These are phyloP conservation scores for Andrena dorsata DNA, from an alignment of 2,888 invertebrate genomes.

Conservation along the genomic window DNA sequence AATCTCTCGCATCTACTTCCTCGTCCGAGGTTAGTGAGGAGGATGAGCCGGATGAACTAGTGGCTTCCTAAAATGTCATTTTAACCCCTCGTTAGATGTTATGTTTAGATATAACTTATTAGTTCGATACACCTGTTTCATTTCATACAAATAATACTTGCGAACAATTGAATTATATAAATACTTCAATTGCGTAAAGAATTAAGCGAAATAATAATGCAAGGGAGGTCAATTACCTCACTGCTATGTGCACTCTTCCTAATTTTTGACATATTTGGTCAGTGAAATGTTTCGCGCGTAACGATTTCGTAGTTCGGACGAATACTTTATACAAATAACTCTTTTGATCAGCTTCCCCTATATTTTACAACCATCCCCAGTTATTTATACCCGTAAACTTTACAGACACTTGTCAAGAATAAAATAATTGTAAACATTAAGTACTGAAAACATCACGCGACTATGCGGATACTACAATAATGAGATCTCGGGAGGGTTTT, in stretches of 20 bases:
- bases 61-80: conserved; percentile 58
- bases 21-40: conserved; percentile 81
- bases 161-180: not conserved
- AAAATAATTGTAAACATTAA: conserved; percentile 7
- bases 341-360: not conserved
- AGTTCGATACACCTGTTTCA: not conserved
- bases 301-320: conserved; percentile 2
- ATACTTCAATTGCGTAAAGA: not conserved
- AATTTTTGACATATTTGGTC: conserved; percentile 45
- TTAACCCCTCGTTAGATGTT: not conserved
- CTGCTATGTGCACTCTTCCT: conserved; percentile 43
- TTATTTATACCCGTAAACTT: not conserved
- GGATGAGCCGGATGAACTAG: conserved; percentile 84
- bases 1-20: conserved; percentile 78
- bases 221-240: conserved; percentile 55
- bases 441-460: not conserved
- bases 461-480: not conserved
- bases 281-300: not conserved
- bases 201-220: not conserved
- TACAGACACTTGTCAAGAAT: not conserved
- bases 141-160: not conserved
- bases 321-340: not conserved
- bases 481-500: too few species aligned
- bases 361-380: not conserved
- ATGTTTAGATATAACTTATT: not conserved